These are phyloP conservation scores for Ctenopoma multispine DNA, from an alignment of 2,797 vertebrate species.

Conservation along the genomic window DNA sequence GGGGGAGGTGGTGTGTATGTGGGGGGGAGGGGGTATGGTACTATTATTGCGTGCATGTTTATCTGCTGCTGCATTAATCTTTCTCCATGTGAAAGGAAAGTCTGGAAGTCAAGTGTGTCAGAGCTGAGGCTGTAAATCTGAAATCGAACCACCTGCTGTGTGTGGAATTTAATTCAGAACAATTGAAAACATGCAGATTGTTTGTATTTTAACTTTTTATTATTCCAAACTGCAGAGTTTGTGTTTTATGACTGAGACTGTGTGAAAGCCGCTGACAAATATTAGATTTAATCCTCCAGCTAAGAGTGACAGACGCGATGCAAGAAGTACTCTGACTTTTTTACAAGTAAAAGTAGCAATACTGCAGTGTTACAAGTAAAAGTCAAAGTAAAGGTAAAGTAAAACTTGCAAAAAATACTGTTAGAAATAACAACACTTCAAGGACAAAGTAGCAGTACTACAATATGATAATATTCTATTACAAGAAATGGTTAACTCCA, in stretches of 20 bases:
- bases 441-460: no score
- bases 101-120: constrained; percentile 29
- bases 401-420: no score
- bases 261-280: not conserved
- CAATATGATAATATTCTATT: no score
- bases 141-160: not conserved
- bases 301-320: no score
- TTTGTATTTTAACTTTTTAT: not conserved
- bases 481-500: no score
- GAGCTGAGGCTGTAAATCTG: not conserved
- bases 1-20: not conserved
- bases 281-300: not conserved
- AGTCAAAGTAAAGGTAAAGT: not conserved
- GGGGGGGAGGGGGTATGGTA: not conserved
- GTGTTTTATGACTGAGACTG: not conserved
- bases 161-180: no score
- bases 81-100: constrained; percentile 68
- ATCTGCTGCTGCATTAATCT: constrained; percentile 68
- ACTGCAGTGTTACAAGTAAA: not conserved
- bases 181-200: not conserved
- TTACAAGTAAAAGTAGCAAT: no score
- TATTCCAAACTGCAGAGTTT: not conserved
- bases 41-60: constrained; percentile 52
- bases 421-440: no score
- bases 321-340: no score